A percentile compares a stretch with the other conserved stretches of the same genome.
These are phyloP conservation scores for Abramis brama DNA, from an alignment of 2,113 vertebrate genomes.

Conservation along the genomic window DNA sequence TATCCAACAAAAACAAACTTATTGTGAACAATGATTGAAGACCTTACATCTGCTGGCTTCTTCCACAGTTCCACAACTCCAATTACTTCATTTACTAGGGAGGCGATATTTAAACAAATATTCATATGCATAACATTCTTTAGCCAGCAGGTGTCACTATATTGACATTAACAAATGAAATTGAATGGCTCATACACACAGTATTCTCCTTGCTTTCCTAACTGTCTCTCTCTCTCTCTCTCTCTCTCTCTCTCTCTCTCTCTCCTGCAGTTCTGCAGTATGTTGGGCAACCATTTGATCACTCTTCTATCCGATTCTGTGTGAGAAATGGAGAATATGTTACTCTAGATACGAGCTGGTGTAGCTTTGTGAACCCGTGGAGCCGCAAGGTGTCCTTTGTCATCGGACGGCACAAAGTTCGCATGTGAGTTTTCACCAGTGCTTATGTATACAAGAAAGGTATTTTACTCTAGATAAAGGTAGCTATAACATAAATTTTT, in stretches of 20 bases:
- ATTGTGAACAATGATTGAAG: not conserved
- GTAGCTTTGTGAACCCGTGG: slow-evolving; percentile 95
- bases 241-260: not conserved
- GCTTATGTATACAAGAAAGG: not conserved
- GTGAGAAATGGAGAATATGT: slow-evolving; percentile 90
- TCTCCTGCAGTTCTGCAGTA: slow-evolving; percentile 82
- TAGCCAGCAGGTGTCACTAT: not conserved
- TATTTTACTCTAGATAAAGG: not conserved
- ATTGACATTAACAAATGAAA: too few relatives aligned
- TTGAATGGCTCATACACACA: not conserved
- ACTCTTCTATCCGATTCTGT: slow-evolving; percentile 90
- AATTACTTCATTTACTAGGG: not conserved
- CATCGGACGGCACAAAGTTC: slow-evolving; percentile 94
- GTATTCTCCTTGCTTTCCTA: not conserved
- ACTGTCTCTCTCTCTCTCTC: not conserved
- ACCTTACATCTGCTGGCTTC: not conserved
- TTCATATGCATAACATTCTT: not conserved
- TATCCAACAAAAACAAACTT: not conserved
- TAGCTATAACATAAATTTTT: not conserved
- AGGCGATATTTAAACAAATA: not conserved
- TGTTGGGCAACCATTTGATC: slow-evolving; percentile 91
- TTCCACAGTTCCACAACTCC: not conserved
- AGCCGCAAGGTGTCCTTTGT: slow-evolving; percentile 93
- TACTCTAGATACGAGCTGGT: slow-evolving; percentile 95
- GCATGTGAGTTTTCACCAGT: slow-evolving; percentile 77